Evolutionary conservation across 1,140 invertebrate genomes (phyloP), one percentile per base, ranked within the genome.

Genomic region (Danaus plexippus): DNA sequence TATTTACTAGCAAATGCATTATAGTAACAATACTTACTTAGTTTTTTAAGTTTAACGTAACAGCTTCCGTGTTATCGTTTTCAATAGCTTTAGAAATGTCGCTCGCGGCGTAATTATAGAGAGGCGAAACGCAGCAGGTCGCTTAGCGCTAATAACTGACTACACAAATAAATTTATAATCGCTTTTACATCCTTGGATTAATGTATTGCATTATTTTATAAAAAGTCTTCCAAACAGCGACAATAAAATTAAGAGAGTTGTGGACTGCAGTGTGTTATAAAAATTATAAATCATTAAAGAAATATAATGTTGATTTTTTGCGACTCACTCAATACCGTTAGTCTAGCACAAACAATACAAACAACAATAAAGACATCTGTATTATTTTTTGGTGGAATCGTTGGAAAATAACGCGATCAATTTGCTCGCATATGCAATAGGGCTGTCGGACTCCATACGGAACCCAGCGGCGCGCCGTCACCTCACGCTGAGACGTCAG

Each of bases 1-100:
- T 87, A 87, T 87, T 87, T 87, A 87, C 84, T 85, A 80, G 69
- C 75, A 84, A 87, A 81, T 78, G 74, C 78, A 87, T 87, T 87
- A 87, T 63, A 69, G 80, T 68, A 85, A 87, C 84, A 87, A 87
- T 85, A 75, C 75, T 80, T 71, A 78, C 74, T 79, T 77, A 74
- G 75, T 87, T 87, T 85, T 84, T 84, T 84, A 80, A 85, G 76
- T 81, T 84, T 78, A 75, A 62, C 65, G 71, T 57, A 71, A 60
- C 80, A 80, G 84, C 84, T 87, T 85, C 82, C 82, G 84, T 73
- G 80, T 85, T 87, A 84, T 87, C 84, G 81, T 77, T 85, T 84
- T 76, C 81, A 85, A 87, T 73, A 72, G 84, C 66, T 80, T 79
- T 74, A 59, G 61, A 77, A 84, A 79, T 77, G 76, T 85, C 75